phyloP scores from a whole-genome alignment of 2,797 vertebrate genomes.

The Darevskia mixta region DNA sequence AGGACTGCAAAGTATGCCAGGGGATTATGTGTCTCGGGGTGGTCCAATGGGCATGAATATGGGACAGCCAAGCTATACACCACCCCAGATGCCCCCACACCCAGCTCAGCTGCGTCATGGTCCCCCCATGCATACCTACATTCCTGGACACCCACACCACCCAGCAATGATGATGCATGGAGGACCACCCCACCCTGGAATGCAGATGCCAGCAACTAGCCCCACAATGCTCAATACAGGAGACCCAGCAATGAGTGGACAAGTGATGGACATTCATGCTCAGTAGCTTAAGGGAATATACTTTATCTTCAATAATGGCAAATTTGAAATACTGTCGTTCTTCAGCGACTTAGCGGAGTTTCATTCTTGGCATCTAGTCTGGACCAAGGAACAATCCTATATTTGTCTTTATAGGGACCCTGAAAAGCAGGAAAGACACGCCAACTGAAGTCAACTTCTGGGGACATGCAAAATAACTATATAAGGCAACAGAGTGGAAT shows the following conservation, averaged over 20 bases:
- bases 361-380: conserved; percentile 86
- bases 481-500: conserved; percentile 99
- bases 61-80: conserved; percentile 88
- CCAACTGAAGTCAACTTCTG: conserved; percentile 89
- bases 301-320: conserved; percentile 83
- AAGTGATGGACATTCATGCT: conserved; percentile 90
- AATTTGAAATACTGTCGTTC: conserved; percentile 85
- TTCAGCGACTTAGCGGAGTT: conserved; percentile 84
- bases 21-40: conserved; percentile 91
- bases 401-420: conserved; percentile 92
- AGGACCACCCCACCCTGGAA: conserved; percentile 90
- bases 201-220: conserved; percentile 90
- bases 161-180: conserved; percentile 90
- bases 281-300: conserved; percentile 87
- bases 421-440: conserved; percentile 86
- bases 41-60: conserved; percentile 89
- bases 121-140: conserved; percentile 90
- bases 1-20: conserved; percentile 94
- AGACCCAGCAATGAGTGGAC: conserved; percentile 87
- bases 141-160: conserved; percentile 90
- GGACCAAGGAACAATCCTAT: conserved; percentile 89
- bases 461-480: conserved; percentile 96
- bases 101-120: conserved; percentile 87
- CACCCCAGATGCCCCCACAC: conserved; percentile 88
- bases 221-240: conserved; percentile 86